Evolutionary conservation across 2,113 vertebrate species (phyloP).

Genomic region (Theristicus caerulescens): DNA sequence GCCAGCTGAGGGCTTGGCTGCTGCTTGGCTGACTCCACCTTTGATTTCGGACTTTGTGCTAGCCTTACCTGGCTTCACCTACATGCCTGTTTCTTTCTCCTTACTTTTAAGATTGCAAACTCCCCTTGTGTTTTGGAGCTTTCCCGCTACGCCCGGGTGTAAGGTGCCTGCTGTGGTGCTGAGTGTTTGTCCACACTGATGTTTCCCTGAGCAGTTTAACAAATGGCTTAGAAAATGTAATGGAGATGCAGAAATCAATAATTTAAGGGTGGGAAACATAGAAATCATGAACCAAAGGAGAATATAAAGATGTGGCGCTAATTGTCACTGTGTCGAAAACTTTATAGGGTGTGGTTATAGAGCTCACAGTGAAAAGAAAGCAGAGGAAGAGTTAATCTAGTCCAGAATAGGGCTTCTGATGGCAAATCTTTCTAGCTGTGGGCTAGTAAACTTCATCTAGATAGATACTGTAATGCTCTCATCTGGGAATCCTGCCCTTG

Average conservation of each 20-base stretch:
- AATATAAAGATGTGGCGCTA: background rate
- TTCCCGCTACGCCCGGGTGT: background rate
- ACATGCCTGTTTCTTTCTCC: background rate
- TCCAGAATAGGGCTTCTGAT: background rate
- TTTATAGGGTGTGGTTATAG: background rate
- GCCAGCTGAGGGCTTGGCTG: background rate
- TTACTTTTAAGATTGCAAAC: no score
- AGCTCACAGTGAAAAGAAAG: background rate
- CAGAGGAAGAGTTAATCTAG: background rate
- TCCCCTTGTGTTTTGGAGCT: background rate
- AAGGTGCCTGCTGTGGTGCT: background rate
- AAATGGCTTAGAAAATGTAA: background rate
- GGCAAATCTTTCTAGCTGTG: background rate
- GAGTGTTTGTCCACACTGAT: background rate
- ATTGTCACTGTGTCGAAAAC: background rate
- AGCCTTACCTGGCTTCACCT: background rate
- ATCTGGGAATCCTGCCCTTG: conserved; percentile 40
- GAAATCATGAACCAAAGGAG: background rate
- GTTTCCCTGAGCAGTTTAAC: background rate
- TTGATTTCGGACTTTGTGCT: background rate
- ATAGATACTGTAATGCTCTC: background rate
- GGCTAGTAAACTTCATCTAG: background rate
- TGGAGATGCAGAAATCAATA: background rate
- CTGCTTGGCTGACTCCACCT: background rate
- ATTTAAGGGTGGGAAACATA: background rate